Evolutionary conservation across 2,888 invertebrate genomes (phyloP).

Genomic region (Eudasyphora cyanicolor): DNA sequence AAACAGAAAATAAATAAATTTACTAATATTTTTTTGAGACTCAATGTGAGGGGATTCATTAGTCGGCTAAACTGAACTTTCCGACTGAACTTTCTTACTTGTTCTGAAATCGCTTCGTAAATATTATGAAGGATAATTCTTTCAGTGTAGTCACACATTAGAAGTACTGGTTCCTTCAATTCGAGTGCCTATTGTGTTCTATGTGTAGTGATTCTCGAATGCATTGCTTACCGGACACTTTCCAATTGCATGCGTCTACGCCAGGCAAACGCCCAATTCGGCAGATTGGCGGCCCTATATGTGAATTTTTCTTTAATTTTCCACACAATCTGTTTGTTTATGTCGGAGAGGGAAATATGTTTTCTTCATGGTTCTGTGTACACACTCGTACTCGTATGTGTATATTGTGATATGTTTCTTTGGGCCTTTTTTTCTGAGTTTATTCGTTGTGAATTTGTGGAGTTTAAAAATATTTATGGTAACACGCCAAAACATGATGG

Average conservation of each 20-base stretch:
- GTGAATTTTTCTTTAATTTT: neutral
- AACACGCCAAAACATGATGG: slow-evolving; percentile 60
- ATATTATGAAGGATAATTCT: too few relatives aligned
- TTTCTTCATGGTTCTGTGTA: neutral
- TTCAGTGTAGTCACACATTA: too few relatives aligned
- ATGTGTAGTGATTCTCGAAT: neutral
- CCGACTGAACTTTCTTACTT: too few relatives aligned
- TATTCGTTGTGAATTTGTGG: slow-evolving; percentile 45
- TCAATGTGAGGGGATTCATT: too few relatives aligned
- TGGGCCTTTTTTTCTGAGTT: slow-evolving; percentile 29
- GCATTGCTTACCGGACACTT: neutral
- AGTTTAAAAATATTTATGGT: slow-evolving; percentile 65
- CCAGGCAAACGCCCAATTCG: neutral
- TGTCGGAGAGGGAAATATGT: slow-evolving; percentile 44
- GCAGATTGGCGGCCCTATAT: neutral
- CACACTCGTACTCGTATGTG: too few relatives aligned
- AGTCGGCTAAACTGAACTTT: too few relatives aligned
- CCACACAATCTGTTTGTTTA: slow-evolving; percentile 47
- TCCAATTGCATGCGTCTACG: neutral
- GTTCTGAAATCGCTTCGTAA: too few relatives aligned
- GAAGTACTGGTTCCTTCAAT: too few relatives aligned
- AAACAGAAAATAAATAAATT: too few relatives aligned
- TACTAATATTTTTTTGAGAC: too few relatives aligned
- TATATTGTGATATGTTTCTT: too few relatives aligned
- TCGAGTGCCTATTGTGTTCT: too few relatives aligned